A percentile compares a stretch with the other conserved stretches of the same genome.
Evolutionary conservation across 2,797 vertebrate genomes (phyloP).

Genomic region (Protonibea diacanthus): DNA sequence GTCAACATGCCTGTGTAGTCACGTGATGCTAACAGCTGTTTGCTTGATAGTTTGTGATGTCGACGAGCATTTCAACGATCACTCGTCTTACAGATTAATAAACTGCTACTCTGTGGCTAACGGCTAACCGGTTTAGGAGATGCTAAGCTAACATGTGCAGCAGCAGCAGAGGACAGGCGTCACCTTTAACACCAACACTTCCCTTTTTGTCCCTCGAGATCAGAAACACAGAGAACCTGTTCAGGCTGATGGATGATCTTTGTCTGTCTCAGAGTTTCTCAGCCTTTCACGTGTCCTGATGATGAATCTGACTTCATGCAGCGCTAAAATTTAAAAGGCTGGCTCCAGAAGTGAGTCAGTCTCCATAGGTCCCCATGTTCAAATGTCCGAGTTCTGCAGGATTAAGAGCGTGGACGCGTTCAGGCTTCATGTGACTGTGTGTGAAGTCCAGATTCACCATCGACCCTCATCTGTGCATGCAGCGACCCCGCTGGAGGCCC

Average conservation of each 20-base stretch:
- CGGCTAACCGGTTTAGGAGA: slow-evolving; percentile 5
- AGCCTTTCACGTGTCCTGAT: background rate
- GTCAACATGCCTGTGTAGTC: background rate
- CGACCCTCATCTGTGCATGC: background rate
- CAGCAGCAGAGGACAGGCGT: background rate
- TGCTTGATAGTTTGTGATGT: background rate
- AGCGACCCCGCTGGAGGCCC: background rate
- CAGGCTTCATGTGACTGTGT: no score
- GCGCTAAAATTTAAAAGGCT: no score
- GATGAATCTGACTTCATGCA: no score
- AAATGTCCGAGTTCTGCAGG: no score
- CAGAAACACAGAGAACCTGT: no score
- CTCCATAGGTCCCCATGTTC: no score
- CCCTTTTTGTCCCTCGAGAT: slow-evolving; percentile 16
- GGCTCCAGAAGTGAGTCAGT: no score
- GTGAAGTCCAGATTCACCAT: no score
- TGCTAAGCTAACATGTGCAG: slow-evolving; percentile 37
- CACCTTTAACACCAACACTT: background rate
- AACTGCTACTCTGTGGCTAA: background rate
- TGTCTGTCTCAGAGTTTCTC: slow-evolving; percentile 14
- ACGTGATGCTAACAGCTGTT: background rate
- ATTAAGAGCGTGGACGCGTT: no score
- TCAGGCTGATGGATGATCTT: no score
- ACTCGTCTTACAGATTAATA: background rate
- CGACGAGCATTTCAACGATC: background rate